These are phyloP conservation scores for Porites evermanni DNA, from an alignment of 92 coral and sea anemone species.

Conservation along the genomic window DNA sequence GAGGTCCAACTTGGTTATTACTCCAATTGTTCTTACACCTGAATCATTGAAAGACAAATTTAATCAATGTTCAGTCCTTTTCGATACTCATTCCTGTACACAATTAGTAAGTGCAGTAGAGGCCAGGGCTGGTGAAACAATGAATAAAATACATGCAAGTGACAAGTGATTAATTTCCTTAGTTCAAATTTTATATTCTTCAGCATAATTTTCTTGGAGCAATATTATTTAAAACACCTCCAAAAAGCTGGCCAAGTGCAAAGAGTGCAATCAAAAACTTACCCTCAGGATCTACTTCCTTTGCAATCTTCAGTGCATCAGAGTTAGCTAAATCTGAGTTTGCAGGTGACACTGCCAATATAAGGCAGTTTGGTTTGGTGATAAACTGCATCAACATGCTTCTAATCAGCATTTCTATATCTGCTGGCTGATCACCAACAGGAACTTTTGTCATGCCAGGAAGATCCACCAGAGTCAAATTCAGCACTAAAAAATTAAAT, in stretches of 20 bases:
- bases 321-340: conserved; percentile 98
- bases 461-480: conserved; percentile 94
- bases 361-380: conserved; percentile 91
- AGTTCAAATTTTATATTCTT: too few species aligned
- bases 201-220: too few species aligned
- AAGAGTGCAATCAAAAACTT: not conserved
- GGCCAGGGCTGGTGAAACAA: too few species aligned
- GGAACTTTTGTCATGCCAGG: conserved; percentile 99
- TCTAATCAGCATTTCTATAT: conserved; percentile 88
- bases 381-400: conserved; percentile 92
- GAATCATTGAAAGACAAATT: not conserved
- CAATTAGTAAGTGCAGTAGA: too few species aligned
- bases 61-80: not conserved
- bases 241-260: too few species aligned
- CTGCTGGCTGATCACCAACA: conserved; percentile 97
- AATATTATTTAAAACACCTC: too few species aligned
- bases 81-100: not conserved
- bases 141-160: too few species aligned
- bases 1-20: conserved; percentile 93
- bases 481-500: conserved; percentile 66
- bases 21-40: conserved; percentile 97
- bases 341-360: conserved; percentile 98
- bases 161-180: too few species aligned
- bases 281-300: conserved; percentile 98
- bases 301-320: conserved; percentile 97